Evolutionary conservation across 2,888 invertebrate genomes (phyloP).

Genomic region (Melipona beecheii): DNA sequence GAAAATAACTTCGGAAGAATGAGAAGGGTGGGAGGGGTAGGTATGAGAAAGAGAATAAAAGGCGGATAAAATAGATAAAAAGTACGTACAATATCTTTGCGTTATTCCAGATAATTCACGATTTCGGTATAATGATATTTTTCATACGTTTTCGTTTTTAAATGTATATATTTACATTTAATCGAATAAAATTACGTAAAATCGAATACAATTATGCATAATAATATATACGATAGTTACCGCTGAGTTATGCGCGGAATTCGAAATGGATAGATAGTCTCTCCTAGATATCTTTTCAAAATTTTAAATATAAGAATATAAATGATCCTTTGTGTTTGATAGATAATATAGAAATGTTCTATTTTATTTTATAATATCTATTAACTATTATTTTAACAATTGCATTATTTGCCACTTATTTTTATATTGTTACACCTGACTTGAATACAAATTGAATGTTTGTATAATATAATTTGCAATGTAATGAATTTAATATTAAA

Average conservation of each 20-base stretch:
- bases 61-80: neutral
- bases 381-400: neutral
- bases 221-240: neutral
- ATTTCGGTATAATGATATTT: neutral
- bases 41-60: neutral
- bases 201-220: neutral
- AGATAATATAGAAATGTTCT: neutral
- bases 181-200: neutral
- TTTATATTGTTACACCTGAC: neutral
- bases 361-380: neutral
- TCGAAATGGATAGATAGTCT: constrained; percentile 26
- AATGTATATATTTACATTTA: neutral
- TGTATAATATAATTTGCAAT: neutral
- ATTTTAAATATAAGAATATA: constrained; percentile 6
- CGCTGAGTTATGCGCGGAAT: neutral
- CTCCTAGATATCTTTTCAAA: constrained; percentile 49
- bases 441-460: neutral
- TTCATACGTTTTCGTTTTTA: neutral
- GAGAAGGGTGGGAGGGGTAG: neutral
- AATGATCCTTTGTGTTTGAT: neutral
- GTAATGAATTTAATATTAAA: neutral
- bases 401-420: neutral
- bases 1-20: neutral
- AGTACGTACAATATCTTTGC: neutral
- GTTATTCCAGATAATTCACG: too few species aligned